These are phyloP conservation scores for Tadarida brasiliensis DNA, from an alignment of 2,797 vertebrate species.

Conservation along the genomic window DNA sequence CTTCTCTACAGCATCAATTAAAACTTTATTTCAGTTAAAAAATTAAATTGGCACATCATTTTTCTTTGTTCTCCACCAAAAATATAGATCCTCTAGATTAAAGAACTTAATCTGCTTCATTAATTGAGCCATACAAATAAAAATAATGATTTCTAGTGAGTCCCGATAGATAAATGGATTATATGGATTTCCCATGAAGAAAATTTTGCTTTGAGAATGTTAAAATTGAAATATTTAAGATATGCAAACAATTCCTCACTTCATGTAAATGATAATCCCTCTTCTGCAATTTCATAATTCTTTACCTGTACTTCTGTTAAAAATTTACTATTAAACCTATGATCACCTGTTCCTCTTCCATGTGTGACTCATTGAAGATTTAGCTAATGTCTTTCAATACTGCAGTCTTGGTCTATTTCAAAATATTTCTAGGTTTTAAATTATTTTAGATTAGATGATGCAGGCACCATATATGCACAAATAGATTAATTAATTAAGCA, in stretches of 20 bases:
- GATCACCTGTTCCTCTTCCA: neutral
- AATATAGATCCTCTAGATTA: neutral
- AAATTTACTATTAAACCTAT: neutral
- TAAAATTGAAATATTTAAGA: neutral
- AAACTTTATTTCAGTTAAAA: constrained; percentile 21
- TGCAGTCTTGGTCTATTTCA: neutral
- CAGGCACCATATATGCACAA: neutral
- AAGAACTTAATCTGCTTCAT: neutral
- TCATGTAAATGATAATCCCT: neutral
- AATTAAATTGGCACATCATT: neutral
- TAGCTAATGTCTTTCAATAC: neutral
- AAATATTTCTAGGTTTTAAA: constrained; percentile 2
- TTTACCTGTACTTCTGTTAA: neutral
- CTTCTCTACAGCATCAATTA: neutral
- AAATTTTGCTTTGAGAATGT: neutral
- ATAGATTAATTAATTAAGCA: neutral
- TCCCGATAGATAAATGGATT: neutral
- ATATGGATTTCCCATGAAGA: neutral
- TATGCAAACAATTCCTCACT: neutral
- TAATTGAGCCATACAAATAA: neutral
- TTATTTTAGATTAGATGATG: neutral
- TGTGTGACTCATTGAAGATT: neutral
- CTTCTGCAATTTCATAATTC: neutral
- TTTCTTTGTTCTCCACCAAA: neutral
- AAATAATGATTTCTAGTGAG: neutral